Evolutionary conservation across 2,113 vertebrate genomes (phyloP), one percentile per base, ranked within the genome.

Genomic region (Triplophysa rosa): DNA sequence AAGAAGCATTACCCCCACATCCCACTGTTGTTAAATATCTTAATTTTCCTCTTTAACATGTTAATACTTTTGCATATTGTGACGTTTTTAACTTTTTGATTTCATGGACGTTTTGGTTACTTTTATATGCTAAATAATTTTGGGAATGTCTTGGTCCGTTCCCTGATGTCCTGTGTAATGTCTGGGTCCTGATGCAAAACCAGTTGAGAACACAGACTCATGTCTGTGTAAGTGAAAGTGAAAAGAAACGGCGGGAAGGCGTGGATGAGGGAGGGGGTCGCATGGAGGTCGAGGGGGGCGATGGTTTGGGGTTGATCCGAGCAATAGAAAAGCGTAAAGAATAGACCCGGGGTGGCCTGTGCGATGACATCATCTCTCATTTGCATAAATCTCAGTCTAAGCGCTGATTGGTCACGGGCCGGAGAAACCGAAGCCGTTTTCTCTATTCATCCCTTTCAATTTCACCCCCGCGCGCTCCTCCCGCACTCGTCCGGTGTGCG

Each of bases 351-450:
- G 83, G 86, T 89, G 87, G 88, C 88, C 89, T 88, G 87, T 84
- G 85, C 83, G 87, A 88, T 94, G 92, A 94, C 92, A 91, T 93
- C 93, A 94, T 91, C 82, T 79, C 83, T 78, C 2, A 87, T 92
- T 93, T 92, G 90, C 91, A 91, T 94, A 92, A 91, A 90, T 85
- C 90, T 76, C 79, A 85, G 82, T 24, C 82, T 23, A 67, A n/a
- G 78, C 78, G 73, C 83, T 62, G 88, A 93, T 93, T 93, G 93
- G 92, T 80, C 81, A 76, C 3, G 62, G 37, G 66, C 77, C 13
- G 68, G 80, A 89, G 86, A 89, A 87, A 90, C 87, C 78, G 80
- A 82, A 84, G 86, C 86, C 80, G 83, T 79, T 83, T 85, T 80
- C 9, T 84, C 86, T 88, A 86, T 91, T 90, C 87, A 90, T 42